phyloP scores from a whole-genome alignment of 30 jellyfish, hydroid and myxozoan genomes.

The Calvadosia cruxmelitensis region DNA sequence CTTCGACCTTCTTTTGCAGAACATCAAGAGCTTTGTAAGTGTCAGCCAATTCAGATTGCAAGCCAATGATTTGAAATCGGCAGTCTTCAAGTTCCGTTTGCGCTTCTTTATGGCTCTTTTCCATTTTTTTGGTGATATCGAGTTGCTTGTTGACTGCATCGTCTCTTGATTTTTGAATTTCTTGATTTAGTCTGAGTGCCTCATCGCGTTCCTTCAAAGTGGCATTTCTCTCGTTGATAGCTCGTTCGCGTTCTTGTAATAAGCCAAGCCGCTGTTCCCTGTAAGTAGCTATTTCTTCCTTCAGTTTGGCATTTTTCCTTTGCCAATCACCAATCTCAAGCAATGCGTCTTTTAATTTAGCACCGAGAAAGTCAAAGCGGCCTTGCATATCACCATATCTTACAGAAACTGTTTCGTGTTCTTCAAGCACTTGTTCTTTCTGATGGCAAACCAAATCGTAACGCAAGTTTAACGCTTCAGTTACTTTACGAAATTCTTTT shows the following conservation, averaged over 20 bases:
- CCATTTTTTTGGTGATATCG: constrained; percentile 32
- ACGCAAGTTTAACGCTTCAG: constrained; percentile 62
- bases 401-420: constrained; percentile 28
- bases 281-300: constrained; percentile 31
- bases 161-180: constrained; percentile 45
- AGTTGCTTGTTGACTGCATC: constrained; percentile 59
- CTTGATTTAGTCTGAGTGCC: constrained; percentile 39
- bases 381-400: constrained; percentile 23
- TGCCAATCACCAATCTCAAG: constrained; percentile 18
- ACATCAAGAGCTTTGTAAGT: not conserved
- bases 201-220: constrained; percentile 56
- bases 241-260: constrained; percentile 51
- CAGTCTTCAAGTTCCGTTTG: constrained; percentile 41
- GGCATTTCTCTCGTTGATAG: constrained; percentile 41
- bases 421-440: constrained; percentile 38
- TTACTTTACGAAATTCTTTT: constrained; percentile 61
- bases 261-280: constrained; percentile 41
- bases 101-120: constrained; percentile 19
- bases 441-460: constrained; percentile 50
- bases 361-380: constrained; percentile 15
- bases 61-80: not conserved
- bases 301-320: constrained; percentile 34
- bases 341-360: constrained; percentile 30
- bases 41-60: not conserved
- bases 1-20: not conserved